Evolutionary conservation across 2,888 invertebrate genomes (phyloP).

Genomic region (Seira sanloemensis): DNA sequence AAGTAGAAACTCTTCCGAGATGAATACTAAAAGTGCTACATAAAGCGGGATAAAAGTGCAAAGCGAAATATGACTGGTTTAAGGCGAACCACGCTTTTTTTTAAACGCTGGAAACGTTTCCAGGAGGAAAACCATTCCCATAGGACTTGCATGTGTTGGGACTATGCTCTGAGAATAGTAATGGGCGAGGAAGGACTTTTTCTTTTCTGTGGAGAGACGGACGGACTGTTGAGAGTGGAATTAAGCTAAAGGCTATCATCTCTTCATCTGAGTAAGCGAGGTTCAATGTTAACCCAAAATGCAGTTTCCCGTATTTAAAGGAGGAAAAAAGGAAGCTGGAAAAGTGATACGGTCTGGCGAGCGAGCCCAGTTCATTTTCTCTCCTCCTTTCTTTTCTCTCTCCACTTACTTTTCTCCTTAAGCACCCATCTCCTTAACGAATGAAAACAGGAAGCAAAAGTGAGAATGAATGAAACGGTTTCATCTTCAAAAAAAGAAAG

Average conservation of each 20-base stretch:
- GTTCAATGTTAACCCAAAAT: slow-evolving; percentile 8
- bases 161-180: slow-evolving; percentile 13
- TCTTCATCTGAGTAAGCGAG: background rate
- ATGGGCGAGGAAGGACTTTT: slow-evolving; percentile 5
- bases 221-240: slow-evolving; percentile 14
- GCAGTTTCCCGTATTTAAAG: slow-evolving; percentile 6
- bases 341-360: background rate
- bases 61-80: background rate
- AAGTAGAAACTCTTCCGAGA: slow-evolving; percentile 10
- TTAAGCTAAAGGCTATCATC: slow-evolving; percentile 15
- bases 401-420: no score
- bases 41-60: background rate
- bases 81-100: background rate
- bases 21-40: slow-evolving; percentile 16
- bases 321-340: background rate
- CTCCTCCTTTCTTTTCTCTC: background rate
- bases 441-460: slow-evolving; percentile 15
- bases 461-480: no score
- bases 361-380: background rate
- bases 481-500: no score
- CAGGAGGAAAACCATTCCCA: slow-evolving; percentile 11
- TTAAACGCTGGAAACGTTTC: slow-evolving; percentile 3
- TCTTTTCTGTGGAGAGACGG: slow-evolving; percentile 13
- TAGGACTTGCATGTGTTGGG: slow-evolving; percentile 17
- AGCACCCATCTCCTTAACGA: background rate